Evolutionary conservation across 2,888 invertebrate species (phyloP), one percentile per base, ranked within the genome.

Genomic region (Microdon myrmicae): DNA sequence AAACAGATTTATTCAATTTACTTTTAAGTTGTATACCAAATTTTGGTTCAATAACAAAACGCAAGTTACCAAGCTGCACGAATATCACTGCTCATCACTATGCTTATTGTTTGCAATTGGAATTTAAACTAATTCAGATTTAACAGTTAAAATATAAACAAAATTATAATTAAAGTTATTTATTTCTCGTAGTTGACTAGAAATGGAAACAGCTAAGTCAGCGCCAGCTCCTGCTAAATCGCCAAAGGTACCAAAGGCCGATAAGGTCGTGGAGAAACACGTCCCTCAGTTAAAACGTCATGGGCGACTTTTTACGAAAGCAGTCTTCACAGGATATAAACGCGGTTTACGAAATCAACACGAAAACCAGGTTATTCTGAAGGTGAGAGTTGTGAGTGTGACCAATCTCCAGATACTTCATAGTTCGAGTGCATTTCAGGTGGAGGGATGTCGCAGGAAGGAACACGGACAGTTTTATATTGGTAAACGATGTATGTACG

Each of bases 331-430:
- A 70, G 92, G 92, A 71, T 92, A 90, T 82, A 96, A 94, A 81
- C 89, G 99, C 72, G 97, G 97, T 67, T 87, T 95, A 66, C 89
- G 98, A 71, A 98, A 97, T 80, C 99, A 99, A 81, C 92, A 94
- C 75, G 98, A 98, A 82, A 94, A 94, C 82, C 97, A 96, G 53
- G 93, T 97, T 13, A 86, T 99, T 10, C 82, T 99, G 61, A 96
- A 93, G 83, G 88, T 85, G 69, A 22, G 20, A 23, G 31, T 9
- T 12, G 0, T 10, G 13, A 55, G 69, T 54, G 25, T 13, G 9
- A 10, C 17, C 26, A 26, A 8, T 13, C 23, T n/a, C 20, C 25
- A 22, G 20, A 23, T 13, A 8, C 9, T 13, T 6, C 4, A 29
- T 2, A 29, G 31, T 12, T n/a, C 12, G 4, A 10, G 9, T 4